Evolutionary conservation across 2,888 invertebrate genomes (phyloP).

Genomic region (Ophioninae sp.): DNA sequence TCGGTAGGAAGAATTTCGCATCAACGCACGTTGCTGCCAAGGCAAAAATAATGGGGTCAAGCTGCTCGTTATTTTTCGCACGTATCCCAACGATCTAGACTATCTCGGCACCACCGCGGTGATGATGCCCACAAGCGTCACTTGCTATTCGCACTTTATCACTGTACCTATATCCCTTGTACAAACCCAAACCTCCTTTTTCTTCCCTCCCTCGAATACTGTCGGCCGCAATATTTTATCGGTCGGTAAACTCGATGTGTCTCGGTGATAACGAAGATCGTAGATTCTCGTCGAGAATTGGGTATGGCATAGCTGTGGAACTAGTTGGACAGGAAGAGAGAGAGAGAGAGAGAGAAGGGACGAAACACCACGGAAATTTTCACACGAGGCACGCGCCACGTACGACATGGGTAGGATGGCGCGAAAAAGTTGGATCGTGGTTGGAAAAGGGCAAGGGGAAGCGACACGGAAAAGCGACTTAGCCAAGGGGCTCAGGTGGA

Average conservation of each 20-base stretch:
- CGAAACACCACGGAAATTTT: constrained; percentile 33
- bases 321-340: not conserved
- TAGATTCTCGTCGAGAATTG: constrained; percentile 38
- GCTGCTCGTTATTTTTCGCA: constrained; percentile 59
- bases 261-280: constrained; percentile 47
- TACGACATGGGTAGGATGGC: not conserved
- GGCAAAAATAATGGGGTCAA: constrained; percentile 50
- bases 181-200: constrained; percentile 6
- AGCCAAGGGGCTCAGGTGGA: constrained; percentile 58
- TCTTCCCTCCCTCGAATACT: constrained; percentile 24
- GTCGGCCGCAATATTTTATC: constrained; percentile 37
- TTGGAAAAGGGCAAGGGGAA: constrained; percentile 13
- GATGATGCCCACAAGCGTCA: constrained; percentile 45
- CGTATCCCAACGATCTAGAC: constrained; percentile 51
- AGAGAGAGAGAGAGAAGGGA: not conserved
- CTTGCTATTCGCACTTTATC: constrained; percentile 60
- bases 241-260: constrained; percentile 21
- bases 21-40: constrained; percentile 6
- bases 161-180: constrained; percentile 29
- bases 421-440: not conserved
- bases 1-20: constrained; percentile 7
- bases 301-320: not conserved
- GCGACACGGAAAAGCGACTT: constrained; percentile 56
- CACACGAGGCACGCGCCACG: constrained; percentile 43
- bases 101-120: constrained; percentile 25